Evolutionary conservation across 2,797 vertebrate genomes (phyloP).

Genomic region (Schizothorax lantsangensis): DNA sequence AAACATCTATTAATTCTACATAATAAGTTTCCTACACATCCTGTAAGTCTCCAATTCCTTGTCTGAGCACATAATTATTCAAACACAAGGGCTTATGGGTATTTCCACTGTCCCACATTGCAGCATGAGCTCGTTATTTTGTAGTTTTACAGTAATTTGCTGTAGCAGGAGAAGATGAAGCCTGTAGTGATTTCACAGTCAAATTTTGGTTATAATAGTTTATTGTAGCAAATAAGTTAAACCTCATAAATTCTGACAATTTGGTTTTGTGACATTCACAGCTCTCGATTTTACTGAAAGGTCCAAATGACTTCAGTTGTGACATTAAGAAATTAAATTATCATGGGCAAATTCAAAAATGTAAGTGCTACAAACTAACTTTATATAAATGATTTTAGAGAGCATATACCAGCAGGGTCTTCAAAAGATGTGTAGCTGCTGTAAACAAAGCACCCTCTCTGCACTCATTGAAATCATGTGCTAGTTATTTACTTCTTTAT

Average conservation of each 20-base stretch:
- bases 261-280: not conserved
- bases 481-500: not conserved
- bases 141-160: not conserved
- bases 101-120: not conserved
- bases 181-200: not conserved
- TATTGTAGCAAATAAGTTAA: not conserved
- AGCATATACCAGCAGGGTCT: not conserved
- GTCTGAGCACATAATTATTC: not conserved
- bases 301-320: not conserved
- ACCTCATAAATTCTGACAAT: no score
- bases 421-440: not conserved
- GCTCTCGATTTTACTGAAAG: no score
- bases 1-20: not conserved
- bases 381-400: not conserved
- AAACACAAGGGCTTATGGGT: not conserved
- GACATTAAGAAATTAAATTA: not conserved
- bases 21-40: not conserved
- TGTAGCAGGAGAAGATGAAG: not conserved
- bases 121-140: not conserved
- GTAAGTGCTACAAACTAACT: not conserved
- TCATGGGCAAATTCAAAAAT: no score
- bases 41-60: not conserved
- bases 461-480: not conserved
- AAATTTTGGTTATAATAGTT: not conserved
- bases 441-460: not conserved